A percentile compares a stretch with the other conserved stretches of the same genome.
Evolutionary conservation across 2,797 vertebrate species (phyloP).

Genomic region (Antrozous pallidus): DNA sequence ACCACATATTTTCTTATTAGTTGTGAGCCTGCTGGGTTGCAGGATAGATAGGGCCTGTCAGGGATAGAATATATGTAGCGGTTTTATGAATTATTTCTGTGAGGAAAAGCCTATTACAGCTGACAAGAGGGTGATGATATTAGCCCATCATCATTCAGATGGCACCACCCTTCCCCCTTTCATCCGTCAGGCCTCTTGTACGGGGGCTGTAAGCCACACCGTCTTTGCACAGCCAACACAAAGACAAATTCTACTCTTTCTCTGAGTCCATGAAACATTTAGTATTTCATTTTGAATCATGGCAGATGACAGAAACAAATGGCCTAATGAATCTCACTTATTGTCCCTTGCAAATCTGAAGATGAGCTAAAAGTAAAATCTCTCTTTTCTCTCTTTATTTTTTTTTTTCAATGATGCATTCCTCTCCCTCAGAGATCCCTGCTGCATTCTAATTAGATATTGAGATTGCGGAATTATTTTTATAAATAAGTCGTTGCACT

Average conservation of each 20-base stretch:
- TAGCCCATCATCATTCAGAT: constrained; percentile 99
- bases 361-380: constrained; percentile 94
- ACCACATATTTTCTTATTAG: constrained; percentile 99
- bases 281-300: constrained; percentile 99
- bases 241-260: constrained; percentile 99
- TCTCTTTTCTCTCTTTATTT: constrained; percentile 80
- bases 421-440: constrained; percentile 46
- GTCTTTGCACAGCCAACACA: constrained; percentile 91
- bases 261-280: constrained; percentile 99
- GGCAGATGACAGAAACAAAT: constrained; percentile 99
- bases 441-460: constrained; percentile 68
- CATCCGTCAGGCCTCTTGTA: constrained; percentile 95
- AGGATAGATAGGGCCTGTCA: constrained; percentile 99
- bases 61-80: constrained; percentile 95
- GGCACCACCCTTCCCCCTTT: constrained; percentile 95
- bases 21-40: constrained; percentile 96
- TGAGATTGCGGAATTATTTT: constrained; percentile 69
- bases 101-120: constrained; percentile 99
- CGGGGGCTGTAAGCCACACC: constrained; percentile 87
- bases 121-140: constrained; percentile 99
- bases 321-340: constrained; percentile 98
- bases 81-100: constrained; percentile 99
- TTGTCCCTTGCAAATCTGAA: constrained; percentile 93
- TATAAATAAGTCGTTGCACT: constrained; percentile 28
- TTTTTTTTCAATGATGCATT: constrained; percentile 60